Conservation (phyloP, 1,140 invertebrate genomes). For the Euwallacea similis region DNA sequence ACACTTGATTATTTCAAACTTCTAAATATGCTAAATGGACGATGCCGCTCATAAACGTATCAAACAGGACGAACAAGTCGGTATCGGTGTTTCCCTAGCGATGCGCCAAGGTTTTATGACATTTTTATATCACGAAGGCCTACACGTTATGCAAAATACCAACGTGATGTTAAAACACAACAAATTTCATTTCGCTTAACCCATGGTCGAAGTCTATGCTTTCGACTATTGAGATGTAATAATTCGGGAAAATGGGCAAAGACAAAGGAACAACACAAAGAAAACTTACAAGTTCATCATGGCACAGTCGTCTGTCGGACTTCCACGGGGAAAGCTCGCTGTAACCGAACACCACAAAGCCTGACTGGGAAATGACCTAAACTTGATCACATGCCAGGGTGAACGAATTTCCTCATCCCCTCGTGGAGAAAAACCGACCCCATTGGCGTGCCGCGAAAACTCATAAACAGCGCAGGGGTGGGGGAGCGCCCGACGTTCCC, state of each 20-base stretch:
- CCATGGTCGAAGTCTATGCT: not conserved
- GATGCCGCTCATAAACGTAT: not conserved
- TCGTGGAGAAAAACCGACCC: conserved; percentile 22
- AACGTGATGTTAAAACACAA: not conserved
- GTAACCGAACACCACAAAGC: conserved; percentile 34
- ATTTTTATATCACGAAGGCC: conserved; percentile 10
- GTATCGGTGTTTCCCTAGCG: not conserved
- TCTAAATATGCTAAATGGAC: too few species aligned
- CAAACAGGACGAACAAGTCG: not conserved
- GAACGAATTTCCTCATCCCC: conserved; percentile 34
- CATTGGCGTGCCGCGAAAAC: conserved; percentile 31
- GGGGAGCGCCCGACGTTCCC: conserved; percentile 9
- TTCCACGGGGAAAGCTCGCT: conserved; percentile 12
- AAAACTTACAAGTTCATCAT: conserved; percentile 34
- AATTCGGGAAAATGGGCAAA: too few species aligned
- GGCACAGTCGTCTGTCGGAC: conserved; percentile 6
- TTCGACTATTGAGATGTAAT: not conserved
- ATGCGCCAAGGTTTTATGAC: conserved; percentile 15
- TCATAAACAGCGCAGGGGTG: conserved; percentile 7
- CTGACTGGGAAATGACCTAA: conserved; percentile 36
- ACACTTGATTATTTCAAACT: too few species aligned
- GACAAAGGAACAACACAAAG: not conserved
- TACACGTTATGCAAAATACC: conserved; percentile 15
- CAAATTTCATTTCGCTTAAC: not conserved
- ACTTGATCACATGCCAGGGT: conserved; percentile 39